Percentiles rank a stretch among this genome's conserved stretches.
Conservation (phyloP, 1,140 invertebrate genomes). For the Pygmarrhopalites habei region DNA sequence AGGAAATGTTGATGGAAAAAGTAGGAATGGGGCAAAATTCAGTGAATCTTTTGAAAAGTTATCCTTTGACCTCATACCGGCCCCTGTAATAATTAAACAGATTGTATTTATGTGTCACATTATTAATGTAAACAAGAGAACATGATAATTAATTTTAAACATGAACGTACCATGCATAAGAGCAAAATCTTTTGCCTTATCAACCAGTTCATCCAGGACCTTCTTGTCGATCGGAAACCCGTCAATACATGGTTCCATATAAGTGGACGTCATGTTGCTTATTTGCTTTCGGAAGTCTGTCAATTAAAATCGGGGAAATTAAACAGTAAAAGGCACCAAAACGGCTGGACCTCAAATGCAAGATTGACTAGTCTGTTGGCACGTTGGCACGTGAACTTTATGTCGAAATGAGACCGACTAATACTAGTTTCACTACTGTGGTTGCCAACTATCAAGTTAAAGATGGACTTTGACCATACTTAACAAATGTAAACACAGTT, state of each 20-base stretch:
- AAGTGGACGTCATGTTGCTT: too few relatives aligned
- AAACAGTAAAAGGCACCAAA: too few relatives aligned
- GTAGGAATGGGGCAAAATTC: constrained; percentile 71
- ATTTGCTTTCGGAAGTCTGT: too few relatives aligned
- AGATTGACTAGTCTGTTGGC: too few relatives aligned
- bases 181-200: constrained; percentile 74
- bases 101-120: not conserved
- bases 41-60: constrained; percentile 61
- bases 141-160: not conserved
- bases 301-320: too few relatives aligned
- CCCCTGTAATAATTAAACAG: constrained; percentile 50
- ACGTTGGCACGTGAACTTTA: too few relatives aligned
- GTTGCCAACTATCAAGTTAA: too few relatives aligned
- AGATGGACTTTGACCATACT: too few relatives aligned
- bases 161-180: constrained; percentile 60
- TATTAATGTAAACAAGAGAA: not conserved
- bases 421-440: too few relatives aligned
- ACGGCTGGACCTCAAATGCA: too few relatives aligned
- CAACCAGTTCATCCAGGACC: constrained; percentile 54
- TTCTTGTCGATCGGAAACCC: constrained; percentile 57
- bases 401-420: too few relatives aligned
- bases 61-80: constrained; percentile 63
- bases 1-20: constrained; percentile 78
- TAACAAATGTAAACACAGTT: too few relatives aligned
- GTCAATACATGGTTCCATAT: constrained; percentile 45